Percentiles rank a stretch among this genome's conserved stretches.
Evolutionary conservation across 2,888 invertebrate species (phyloP).

Genomic region (Priapulus caudatus): DNA sequence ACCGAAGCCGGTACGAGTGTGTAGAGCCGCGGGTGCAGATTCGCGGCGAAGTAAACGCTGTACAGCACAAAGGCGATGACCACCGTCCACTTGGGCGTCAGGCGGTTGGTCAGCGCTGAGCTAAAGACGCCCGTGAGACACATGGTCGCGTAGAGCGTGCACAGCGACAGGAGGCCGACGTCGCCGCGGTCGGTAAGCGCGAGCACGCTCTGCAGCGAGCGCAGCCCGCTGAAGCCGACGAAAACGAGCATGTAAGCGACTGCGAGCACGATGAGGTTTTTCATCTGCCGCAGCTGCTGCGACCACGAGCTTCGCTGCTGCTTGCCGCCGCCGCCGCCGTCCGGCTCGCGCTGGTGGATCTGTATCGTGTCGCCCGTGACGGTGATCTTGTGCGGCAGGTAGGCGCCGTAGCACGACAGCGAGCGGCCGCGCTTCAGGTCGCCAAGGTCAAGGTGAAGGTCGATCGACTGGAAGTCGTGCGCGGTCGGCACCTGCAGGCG

Average conservation of each 20-base stretch:
- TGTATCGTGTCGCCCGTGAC: neutral
- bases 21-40: neutral
- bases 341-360: neutral
- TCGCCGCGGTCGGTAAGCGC: too few species aligned
- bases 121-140: neutral
- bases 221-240: neutral
- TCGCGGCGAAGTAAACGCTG: neutral
- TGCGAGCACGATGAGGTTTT: neutral
- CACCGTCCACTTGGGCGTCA: neutral
- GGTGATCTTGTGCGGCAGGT: neutral
- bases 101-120: neutral
- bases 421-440: neutral
- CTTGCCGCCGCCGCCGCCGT: too few species aligned
- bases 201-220: neutral
- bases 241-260: neutral
- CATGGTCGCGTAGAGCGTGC: neutral
- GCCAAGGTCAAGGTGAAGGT: neutral
- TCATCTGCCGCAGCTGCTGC: neutral
- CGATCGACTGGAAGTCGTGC: neutral
- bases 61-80: neutral
- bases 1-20: neutral
- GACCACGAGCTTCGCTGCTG: too few species aligned
- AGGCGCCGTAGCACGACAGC: neutral
- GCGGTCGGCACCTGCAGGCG: neutral
- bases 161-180: neutral